A percentile compares a stretch with the other conserved stretches of the same genome.
These are phyloP conservation scores for Eriosoma lanigerum DNA, from an alignment of 1,140 invertebrate genomes.

Conservation along the genomic window DNA sequence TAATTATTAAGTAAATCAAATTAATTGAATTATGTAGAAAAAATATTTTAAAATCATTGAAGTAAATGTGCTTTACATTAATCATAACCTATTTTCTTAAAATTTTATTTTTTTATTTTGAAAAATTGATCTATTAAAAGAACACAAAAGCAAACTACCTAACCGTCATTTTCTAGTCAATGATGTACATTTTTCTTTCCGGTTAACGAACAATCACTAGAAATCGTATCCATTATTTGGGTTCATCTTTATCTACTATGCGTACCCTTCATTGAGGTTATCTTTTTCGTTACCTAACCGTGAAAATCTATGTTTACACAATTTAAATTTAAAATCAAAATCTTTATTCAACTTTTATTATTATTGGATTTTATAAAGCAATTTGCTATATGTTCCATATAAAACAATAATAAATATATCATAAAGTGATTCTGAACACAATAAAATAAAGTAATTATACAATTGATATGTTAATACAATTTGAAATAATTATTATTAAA, in stretches of 20 bases:
- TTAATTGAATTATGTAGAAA: background rate
- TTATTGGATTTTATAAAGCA: background rate
- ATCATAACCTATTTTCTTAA: background rate
- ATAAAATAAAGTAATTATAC: no score
- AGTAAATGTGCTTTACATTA: background rate
- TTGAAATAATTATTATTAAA: no score
- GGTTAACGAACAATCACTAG: conserved; percentile 9
- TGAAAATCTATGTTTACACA: background rate
- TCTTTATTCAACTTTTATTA: background rate
- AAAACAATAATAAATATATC: no score
- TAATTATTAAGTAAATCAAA: no score
- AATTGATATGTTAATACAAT: no score
- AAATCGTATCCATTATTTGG: background rate
- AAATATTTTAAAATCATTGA: conserved; percentile 4
- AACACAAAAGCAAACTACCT: conserved; percentile 23
- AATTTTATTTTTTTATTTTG: conserved; percentile 4
- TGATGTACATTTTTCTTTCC: conserved; percentile 1
- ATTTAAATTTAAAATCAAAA: conserved; percentile 14
- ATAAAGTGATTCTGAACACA: no score
- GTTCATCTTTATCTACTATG: background rate
- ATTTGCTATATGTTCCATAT: background rate
- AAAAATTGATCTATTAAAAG: conserved; percentile 34
- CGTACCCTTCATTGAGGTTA: background rate
- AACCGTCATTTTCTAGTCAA: background rate
- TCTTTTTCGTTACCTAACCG: background rate